Evolutionary conservation across 2,888 invertebrate genomes (phyloP), one percentile per base, ranked within the genome.

Genomic region (Strigamia maritima): DNA sequence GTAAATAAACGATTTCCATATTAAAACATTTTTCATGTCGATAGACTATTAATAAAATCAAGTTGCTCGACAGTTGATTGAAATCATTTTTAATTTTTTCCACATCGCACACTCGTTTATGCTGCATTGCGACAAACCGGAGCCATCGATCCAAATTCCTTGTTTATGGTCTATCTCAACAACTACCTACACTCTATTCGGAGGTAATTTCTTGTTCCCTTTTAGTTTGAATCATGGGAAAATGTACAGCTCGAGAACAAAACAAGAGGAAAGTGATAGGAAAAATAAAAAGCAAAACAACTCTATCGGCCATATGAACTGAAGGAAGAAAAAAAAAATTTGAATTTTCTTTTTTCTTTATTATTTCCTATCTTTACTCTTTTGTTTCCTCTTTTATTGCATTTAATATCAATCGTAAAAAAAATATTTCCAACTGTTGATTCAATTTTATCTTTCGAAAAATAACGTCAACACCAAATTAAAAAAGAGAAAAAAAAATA

Each of bases 81-180:
- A 70, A 70, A 6, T 12, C 70, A 70, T 26, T 70, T 70, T 70
- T 70, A 70, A 70, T 70, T 70, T 26, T 70, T 70, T 26, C 28
- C 70, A 12, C 10, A 10, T 28, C 70, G 28, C 24, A 28, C 16
- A 26, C 28, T 70, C 70, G 70, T 70, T 28, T 28, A 28, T 70
- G 70, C 70, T 70, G 70, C 70, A 70, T 70, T 70, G 70, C 70
- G 70, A 70, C 70, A 70, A 70, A 70, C 24, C 28, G 70, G 26
- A 70, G 70, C 70, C 54, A 70, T 70, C 70, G 70, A 70, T 70
- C 70, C 26, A 70, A 70, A 70, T 70, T 70, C 70, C 26, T 70
- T 70, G 70, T 70, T 70, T 70, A 70, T 70, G 70, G 70, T 70
- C 70, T 70, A 70, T 70, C 70, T 70, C 70, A 70, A 70, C 70